phyloP scores from a whole-genome alignment of 2,888 invertebrate genomes.

The Dione juno region DNA sequence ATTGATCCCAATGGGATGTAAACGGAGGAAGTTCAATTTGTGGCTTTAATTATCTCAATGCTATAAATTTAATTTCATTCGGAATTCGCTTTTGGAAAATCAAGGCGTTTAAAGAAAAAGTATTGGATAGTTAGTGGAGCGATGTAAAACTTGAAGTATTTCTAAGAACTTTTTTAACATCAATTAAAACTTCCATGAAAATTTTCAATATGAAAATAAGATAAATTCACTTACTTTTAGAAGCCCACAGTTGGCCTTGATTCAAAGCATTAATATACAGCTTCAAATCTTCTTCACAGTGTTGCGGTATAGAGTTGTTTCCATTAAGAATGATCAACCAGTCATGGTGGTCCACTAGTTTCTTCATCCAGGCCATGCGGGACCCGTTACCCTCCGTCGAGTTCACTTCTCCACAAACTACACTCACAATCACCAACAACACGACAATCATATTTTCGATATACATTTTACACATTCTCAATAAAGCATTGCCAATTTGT shows the following conservation, averaged over 20 bases:
- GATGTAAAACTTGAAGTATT: too few relatives aligned
- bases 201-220: not conserved
- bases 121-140: not conserved
- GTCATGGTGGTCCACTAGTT: conserved; percentile 86
- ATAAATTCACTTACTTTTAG: conserved; percentile 86
- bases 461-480: conserved; percentile 46
- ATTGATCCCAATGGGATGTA: conserved; percentile 18
- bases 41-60: conserved; percentile 38
- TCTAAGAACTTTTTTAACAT: too few relatives aligned
- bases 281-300: conserved; percentile 83
- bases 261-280: conserved; percentile 83
- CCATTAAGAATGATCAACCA: conserved; percentile 80
- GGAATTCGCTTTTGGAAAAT: conserved; percentile 25
- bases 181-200: not conserved
- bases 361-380: conserved; percentile 86
- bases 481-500: conserved; percentile 43
- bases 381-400: conserved; percentile 56
- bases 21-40: conserved; percentile 36
- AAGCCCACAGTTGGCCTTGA: conserved; percentile 89
- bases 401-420: conserved; percentile 70
- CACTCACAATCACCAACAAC: conserved; percentile 73
- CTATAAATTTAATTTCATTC: conserved; percentile 39
- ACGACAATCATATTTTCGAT: conserved; percentile 58
- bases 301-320: conserved; percentile 63
- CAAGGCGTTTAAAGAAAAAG: conserved; percentile 7